Percentiles rank a stretch among this genome's conserved stretches.
phyloP scores from a whole-genome alignment of 2,888 invertebrate species.

The Tuta absoluta region DNA sequence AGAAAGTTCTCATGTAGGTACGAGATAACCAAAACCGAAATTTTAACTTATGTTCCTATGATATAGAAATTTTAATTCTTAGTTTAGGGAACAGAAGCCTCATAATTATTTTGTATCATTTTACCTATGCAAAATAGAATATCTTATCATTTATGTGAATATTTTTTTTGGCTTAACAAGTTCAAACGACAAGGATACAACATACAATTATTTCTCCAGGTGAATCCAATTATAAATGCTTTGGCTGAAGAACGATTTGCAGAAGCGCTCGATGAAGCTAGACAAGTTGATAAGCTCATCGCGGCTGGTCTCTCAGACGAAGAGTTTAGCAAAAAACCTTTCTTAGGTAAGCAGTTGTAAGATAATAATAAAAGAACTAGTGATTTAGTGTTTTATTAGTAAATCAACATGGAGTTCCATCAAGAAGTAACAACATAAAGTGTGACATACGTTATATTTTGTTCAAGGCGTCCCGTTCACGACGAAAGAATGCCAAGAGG shows the following conservation, averaged over 20 bases:
- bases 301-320: slow-evolving; percentile 80
- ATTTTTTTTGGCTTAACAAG: too few relatives aligned
- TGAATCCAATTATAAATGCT: slow-evolving; percentile 89
- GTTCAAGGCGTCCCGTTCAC: slow-evolving; percentile 92
- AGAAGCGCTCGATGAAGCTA: slow-evolving; percentile 89
- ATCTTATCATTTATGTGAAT: too few relatives aligned
- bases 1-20: not conserved
- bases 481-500: slow-evolving; percentile 92
- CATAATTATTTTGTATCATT: too few relatives aligned
- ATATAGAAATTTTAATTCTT: too few relatives aligned
- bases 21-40: not conserved
- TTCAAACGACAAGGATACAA: too few relatives aligned
- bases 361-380: too few relatives aligned
- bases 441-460: too few relatives aligned
- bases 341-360: slow-evolving; percentile 87
- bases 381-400: too few relatives aligned
- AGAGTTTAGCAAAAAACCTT: slow-evolving; percentile 86
- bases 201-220: slow-evolving; percentile 50
- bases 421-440: too few relatives aligned
- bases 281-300: slow-evolving; percentile 86
- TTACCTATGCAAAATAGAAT: too few relatives aligned
- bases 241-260: slow-evolving; percentile 89
- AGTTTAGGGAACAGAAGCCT: too few relatives aligned
- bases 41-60: not conserved
- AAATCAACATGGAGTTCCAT: too few relatives aligned